Percentiles rank a stretch among this genome's conserved stretches.
phyloP scores from a whole-genome alignment of 2,797 vertebrate species.

The Crocodylus rhombifer region DNA sequence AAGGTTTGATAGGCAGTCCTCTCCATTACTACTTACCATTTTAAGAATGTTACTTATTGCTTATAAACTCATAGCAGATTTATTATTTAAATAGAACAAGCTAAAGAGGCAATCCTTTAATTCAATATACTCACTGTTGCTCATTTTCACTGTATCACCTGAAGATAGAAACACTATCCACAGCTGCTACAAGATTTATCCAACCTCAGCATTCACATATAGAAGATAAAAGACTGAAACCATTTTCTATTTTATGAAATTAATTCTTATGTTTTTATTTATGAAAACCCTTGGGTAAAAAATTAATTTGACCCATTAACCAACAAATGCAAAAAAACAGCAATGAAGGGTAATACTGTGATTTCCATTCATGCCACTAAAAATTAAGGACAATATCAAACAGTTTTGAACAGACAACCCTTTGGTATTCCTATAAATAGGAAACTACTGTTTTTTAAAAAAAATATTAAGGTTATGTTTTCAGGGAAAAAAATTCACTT shows the following conservation, averaged over 20 bases:
- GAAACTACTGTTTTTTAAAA: not conserved
- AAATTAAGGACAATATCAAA: not conserved
- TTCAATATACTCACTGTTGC: not conserved
- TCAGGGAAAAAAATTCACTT: not conserved
- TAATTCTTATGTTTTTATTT: not conserved
- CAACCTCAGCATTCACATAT: not conserved
- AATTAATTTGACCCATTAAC: not conserved
- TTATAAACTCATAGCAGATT: not conserved
- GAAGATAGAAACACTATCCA: not conserved
- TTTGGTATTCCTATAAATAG: not conserved
- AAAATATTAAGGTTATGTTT: not conserved
- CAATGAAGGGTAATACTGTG: not conserved
- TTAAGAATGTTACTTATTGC: not conserved
- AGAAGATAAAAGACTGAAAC: not conserved
- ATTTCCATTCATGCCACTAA: not conserved
- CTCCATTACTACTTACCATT: not conserved
- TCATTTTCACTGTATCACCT: not conserved
- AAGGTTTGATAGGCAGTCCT: not conserved
- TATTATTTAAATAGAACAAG: not conserved
- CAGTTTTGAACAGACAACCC: not conserved
- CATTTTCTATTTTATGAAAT: not conserved
- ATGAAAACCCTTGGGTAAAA: not conserved
- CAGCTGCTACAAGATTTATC: not conserved
- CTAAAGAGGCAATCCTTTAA: not conserved
- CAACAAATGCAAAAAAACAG: not conserved